phyloP scores from a whole-genome alignment of 2,888 invertebrate genomes.

The Lasioglossum zephyrum region DNA sequence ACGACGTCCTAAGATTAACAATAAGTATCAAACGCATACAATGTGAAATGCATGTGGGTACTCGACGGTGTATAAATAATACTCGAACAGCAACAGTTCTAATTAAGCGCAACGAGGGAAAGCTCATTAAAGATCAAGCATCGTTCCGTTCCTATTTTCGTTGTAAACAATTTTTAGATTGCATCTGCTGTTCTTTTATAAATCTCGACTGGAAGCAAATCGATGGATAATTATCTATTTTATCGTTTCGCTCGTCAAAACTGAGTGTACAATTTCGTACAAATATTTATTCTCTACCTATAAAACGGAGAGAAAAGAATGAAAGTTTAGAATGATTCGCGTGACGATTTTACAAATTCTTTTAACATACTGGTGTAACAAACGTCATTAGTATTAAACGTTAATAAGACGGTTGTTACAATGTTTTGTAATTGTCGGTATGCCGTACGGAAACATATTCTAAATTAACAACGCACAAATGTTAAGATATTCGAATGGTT shows the following conservation, averaged over 20 bases:
- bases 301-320: neutral
- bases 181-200: neutral
- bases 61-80: neutral
- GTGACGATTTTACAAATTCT: neutral
- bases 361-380: neutral
- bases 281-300: neutral
- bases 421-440: neutral
- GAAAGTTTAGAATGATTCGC: neutral
- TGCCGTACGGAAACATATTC: neutral
- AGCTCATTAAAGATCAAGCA: neutral
- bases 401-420: neutral
- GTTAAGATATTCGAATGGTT: neutral
- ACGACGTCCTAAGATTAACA: slow-evolving; percentile 60
- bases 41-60: slow-evolving; percentile 46
- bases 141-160: neutral
- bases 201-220: neutral
- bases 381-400: neutral
- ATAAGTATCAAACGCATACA: slow-evolving; percentile 42
- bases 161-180: neutral
- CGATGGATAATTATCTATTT: neutral
- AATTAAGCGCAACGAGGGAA: neutral
- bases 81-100: neutral
- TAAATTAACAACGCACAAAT: slow-evolving; percentile 8
- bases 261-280: neutral
- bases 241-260: neutral